phyloP scores from a whole-genome alignment of 2,888 invertebrate species.

The Thymelicus acteon region DNA sequence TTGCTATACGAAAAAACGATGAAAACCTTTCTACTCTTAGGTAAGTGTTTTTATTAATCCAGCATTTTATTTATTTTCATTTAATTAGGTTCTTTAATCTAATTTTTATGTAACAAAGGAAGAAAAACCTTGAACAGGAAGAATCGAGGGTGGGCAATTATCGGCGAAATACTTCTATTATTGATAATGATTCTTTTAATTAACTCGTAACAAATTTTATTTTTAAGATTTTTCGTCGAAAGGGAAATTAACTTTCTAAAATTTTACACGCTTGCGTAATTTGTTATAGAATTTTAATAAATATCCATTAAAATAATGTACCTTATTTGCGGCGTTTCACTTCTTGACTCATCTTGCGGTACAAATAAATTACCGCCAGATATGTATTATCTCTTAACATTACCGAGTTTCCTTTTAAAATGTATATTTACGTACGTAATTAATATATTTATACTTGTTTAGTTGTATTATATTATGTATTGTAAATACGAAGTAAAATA shows the following conservation, averaged over 20 bases:
- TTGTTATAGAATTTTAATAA: conserved; percentile 37
- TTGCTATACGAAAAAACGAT: conserved; percentile 54
- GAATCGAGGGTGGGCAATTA: conserved; percentile 5
- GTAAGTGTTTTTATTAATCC: conserved; percentile 57
- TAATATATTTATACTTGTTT: background rate
- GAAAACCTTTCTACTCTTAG: conserved; percentile 70
- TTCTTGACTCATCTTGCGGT: conserved; percentile 20
- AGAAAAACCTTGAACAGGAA: background rate
- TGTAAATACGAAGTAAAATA: no score
- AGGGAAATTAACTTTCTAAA: conserved; percentile 36
- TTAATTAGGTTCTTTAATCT: background rate
- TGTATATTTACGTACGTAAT: background rate
- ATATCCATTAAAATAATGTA: conserved; percentile 29
- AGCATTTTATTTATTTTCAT: background rate
- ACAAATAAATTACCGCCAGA: conserved; percentile 18
- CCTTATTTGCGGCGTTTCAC: conserved; percentile 30
- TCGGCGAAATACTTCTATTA: conserved; percentile 10
- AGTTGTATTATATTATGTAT: no score
- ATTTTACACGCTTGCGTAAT: conserved; percentile 28
- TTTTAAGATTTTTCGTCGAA: conserved; percentile 27
- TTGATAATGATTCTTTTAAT: conserved; percentile 14
- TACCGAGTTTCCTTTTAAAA: background rate
- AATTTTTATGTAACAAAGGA: background rate
- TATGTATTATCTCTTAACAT: conserved; percentile 1
- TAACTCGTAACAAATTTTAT: conserved; percentile 16